These are phyloP conservation scores for Brachionus paranguensis DNA, from an alignment of 1,140 invertebrate genomes.

Conservation along the genomic window DNA sequence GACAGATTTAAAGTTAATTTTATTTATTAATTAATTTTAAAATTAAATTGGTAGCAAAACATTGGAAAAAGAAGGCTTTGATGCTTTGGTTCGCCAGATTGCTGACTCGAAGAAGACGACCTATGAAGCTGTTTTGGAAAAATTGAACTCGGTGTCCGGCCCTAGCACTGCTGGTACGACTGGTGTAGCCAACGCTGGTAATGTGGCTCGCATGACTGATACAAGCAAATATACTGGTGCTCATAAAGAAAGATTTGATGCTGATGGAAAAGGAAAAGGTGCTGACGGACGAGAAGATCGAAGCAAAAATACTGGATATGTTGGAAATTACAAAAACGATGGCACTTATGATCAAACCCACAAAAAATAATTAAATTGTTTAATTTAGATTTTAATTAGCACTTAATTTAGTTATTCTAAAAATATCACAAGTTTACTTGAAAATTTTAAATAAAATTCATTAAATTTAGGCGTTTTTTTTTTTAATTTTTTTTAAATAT, in stretches of 20 bases:
- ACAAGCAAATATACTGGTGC: slow-evolving; percentile 57
- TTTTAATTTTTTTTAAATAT: not conserved
- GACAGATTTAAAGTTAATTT: not conserved
- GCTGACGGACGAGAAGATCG: slow-evolving; percentile 53
- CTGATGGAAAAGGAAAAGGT: slow-evolving; percentile 57
- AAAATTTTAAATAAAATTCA: not conserved
- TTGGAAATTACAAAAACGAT: slow-evolving; percentile 56
- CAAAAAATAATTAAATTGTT: not conserved
- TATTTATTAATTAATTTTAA: not conserved
- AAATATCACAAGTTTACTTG: not conserved
- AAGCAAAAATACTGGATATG: slow-evolving; percentile 55
- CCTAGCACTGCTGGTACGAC: slow-evolving; percentile 23
- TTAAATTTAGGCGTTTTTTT: no score
- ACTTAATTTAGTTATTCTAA: not conserved
- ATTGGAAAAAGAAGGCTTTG: slow-evolving; percentile 35
- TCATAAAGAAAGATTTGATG: slow-evolving; percentile 59
- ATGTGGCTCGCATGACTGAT: slow-evolving; percentile 75
- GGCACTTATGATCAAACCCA: slow-evolving; percentile 50
- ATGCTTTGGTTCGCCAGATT: slow-evolving; percentile 16
- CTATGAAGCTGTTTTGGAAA: not conserved
- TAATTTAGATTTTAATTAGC: not conserved
- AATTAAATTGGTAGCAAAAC: slow-evolving; percentile 9
- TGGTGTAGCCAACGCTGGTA: slow-evolving; percentile 46
- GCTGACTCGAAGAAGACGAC: slow-evolving; percentile 30
- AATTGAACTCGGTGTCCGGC: not conserved